These are phyloP conservation scores for Nebria ingens DNA, from an alignment of 1,140 invertebrate genomes.

Conservation along the genomic window DNA sequence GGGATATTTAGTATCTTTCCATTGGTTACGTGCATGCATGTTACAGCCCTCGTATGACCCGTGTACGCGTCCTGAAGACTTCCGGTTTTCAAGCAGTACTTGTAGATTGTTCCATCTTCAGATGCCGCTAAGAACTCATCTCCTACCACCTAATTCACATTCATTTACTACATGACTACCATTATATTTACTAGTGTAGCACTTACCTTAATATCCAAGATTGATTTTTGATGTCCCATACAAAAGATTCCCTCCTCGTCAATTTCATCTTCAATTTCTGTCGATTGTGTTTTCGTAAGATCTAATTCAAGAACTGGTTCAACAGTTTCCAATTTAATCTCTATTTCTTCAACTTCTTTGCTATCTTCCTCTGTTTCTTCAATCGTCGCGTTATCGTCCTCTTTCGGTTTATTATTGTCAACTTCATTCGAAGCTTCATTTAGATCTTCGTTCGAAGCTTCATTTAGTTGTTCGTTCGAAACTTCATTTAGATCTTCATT, in stretches of 20 bases:
- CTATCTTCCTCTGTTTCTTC: not conserved
- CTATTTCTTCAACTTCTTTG: not conserved
- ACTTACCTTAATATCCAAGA: not conserved
- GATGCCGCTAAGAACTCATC: conserved; percentile 1
- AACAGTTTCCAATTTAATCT: not conserved
- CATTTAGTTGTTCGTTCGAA: too few relatives aligned
- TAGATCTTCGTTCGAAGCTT: too few relatives aligned
- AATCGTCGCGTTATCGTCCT: not conserved
- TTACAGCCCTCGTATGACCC: not conserved
- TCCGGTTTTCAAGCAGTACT: not conserved
- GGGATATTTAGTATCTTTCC: not conserved
- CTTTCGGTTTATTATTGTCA: too few relatives aligned
- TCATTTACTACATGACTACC: too few relatives aligned
- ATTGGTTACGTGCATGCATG: not conserved
- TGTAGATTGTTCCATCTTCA: conserved; percentile 1
- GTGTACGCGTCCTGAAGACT: not conserved
- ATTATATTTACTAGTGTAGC: not conserved
- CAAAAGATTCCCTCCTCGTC: not conserved
- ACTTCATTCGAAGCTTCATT: too few relatives aligned
- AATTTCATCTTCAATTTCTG: not conserved
- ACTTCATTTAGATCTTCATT: too few relatives aligned
- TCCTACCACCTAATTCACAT: not conserved
- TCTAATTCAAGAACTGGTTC: not conserved
- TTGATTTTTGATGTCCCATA: conserved; percentile 5
- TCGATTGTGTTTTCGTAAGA: not conserved